phyloP scores from a whole-genome alignment of 2,888 invertebrate species.

The Nysson spinosus region DNA sequence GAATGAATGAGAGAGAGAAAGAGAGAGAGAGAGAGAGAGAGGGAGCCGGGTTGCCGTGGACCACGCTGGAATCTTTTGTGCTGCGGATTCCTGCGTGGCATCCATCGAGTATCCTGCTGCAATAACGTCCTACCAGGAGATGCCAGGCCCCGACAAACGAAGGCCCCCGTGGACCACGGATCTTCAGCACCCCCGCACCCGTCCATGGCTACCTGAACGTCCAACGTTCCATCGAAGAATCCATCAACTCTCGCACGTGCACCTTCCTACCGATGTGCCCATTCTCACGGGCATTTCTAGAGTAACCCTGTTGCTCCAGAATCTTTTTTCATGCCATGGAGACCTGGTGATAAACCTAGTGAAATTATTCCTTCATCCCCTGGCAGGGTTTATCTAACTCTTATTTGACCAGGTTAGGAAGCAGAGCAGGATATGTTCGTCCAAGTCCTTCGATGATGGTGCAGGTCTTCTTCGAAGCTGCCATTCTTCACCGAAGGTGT shows the following conservation, averaged over 20 bases:
- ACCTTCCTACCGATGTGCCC: conserved; percentile 28
- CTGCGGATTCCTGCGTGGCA: conserved; percentile 67
- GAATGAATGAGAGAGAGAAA: conserved; percentile 72
- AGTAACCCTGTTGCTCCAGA: conserved; percentile 27
- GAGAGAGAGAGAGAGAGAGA: too few relatives aligned
- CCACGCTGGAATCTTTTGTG: conserved; percentile 73
- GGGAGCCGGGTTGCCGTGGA: conserved; percentile 17
- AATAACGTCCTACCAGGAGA: conserved; percentile 38
- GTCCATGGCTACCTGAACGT: conserved; percentile 39
- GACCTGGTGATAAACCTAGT: too few relatives aligned
- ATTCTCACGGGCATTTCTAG: conserved; percentile 58
- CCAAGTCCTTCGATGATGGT: too few relatives aligned
- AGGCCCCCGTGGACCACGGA: conserved; percentile 27
- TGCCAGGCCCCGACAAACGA: conserved; percentile 12
- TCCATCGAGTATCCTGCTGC: conserved; percentile 49
- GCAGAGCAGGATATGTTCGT: too few relatives aligned
- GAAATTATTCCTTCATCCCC: too few relatives aligned
- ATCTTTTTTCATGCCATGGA: too few relatives aligned
- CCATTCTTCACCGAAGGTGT: too few relatives aligned
- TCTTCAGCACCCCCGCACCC: conserved; percentile 20
- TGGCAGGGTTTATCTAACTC: too few relatives aligned
- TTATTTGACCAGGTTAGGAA: too few relatives aligned
- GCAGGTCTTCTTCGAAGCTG: too few relatives aligned
- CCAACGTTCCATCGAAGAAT: conserved; percentile 9
- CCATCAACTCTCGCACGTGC: conserved; percentile 42